A percentile compares a stretch with the other conserved stretches of the same genome.
These are phyloP conservation scores for Elegia similella DNA, from an alignment of 2,888 invertebrate species.

Conservation along the genomic window DNA sequence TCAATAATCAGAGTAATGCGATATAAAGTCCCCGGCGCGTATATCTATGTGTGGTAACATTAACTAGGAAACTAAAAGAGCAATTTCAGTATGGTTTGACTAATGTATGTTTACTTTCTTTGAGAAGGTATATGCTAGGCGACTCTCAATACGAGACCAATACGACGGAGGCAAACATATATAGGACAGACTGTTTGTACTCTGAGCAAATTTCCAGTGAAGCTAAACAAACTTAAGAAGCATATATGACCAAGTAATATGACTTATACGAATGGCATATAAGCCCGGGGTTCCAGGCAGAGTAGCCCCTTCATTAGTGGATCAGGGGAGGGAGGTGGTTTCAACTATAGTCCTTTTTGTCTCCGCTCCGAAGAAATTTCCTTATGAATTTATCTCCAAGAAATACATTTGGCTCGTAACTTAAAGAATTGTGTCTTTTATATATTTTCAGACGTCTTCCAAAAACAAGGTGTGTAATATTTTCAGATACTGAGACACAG, in stretches of 20 bases:
- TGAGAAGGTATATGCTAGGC: no score
- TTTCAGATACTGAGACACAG: no score
- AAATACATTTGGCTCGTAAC: slow-evolving; percentile 19
- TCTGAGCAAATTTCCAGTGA: not conserved
- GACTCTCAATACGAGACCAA: no score
- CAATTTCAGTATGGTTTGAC: no score
- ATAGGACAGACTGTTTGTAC: not conserved
- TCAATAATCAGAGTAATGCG: no score
- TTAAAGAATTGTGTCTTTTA: not conserved
- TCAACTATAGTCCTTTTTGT: slow-evolving; percentile 68
- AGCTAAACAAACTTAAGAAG: slow-evolving; percentile 21
- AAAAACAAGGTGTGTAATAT: no score
- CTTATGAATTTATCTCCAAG: slow-evolving; percentile 27
- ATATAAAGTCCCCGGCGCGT: no score
- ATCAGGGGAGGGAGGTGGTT: slow-evolving; percentile 43
- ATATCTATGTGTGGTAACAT: no score
- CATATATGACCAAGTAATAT: no score
- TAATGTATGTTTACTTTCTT: no score
- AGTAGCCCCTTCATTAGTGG: slow-evolving; percentile 73
- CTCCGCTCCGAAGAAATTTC: slow-evolving; percentile 49
- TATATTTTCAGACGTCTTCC: not conserved
- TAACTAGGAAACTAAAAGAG: no score
- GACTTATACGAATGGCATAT: slow-evolving; percentile 35
- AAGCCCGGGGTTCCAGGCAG: slow-evolving; percentile 34
- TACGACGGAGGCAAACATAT: slow-evolving; percentile 21